phyloP scores from a whole-genome alignment of 2,113 vertebrate species.

The Pristiophorus japonicus region DNA sequence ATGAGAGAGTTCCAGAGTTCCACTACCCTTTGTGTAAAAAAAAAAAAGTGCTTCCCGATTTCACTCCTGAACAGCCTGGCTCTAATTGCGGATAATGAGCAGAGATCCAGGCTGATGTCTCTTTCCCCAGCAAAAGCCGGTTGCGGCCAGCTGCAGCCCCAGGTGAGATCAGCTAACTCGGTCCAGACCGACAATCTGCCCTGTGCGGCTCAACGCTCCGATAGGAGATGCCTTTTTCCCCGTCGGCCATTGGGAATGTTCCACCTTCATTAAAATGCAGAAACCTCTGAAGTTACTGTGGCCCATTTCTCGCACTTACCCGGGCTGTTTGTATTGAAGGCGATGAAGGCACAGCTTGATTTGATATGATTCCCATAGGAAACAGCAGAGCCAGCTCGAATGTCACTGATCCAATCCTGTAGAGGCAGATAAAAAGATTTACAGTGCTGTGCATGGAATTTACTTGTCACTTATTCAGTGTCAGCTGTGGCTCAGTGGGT shows the following conservation, averaged over 20 bases:
- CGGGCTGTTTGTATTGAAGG: constrained; percentile 66
- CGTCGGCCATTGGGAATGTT: neutral
- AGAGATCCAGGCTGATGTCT: neutral
- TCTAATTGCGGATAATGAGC: neutral
- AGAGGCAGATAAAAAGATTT: constrained; percentile 26
- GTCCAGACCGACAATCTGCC: neutral
- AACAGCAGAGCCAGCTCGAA: constrained; percentile 58
- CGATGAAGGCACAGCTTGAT: constrained; percentile 69
- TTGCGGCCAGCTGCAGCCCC: neutral
- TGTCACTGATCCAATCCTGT: constrained; percentile 76
- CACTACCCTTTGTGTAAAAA: too few relatives aligned
- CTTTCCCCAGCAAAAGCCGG: too few relatives aligned
- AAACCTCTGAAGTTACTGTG: neutral
- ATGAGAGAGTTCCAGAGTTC: too few relatives aligned
- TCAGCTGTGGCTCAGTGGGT: too few relatives aligned
- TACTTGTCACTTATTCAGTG: too few relatives aligned
- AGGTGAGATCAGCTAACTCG: neutral
- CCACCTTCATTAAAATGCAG: neutral
- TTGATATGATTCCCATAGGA: constrained; percentile 76
- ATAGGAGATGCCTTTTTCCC: too few relatives aligned
- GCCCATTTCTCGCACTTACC: constrained; percentile 58
- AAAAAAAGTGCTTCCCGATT: neutral
- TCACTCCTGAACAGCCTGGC: neutral
- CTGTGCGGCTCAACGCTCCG: too few relatives aligned
- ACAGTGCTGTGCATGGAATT: neutral